These are phyloP conservation scores for Calcarius lapponicus DNA, from an alignment of 2,797 vertebrate species.

Conservation along the genomic window DNA sequence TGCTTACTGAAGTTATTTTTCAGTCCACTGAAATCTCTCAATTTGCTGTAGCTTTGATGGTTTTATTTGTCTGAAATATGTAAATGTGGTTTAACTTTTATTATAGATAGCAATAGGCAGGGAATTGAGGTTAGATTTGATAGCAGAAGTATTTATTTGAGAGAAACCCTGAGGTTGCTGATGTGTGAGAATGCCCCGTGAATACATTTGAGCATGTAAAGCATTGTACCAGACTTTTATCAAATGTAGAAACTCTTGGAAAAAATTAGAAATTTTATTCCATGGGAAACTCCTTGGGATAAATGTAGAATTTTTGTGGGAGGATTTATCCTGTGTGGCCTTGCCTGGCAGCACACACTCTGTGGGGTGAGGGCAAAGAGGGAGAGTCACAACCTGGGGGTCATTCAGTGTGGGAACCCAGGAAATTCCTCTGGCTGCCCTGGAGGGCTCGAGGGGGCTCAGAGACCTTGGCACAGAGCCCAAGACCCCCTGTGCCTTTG, in stretches of 20 bases:
- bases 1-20: not conserved
- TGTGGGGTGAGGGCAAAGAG: fast-evolving
- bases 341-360: not conserved
- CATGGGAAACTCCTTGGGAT: not conserved
- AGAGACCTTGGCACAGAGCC: no score
- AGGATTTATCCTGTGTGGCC: not conserved
- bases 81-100: not conserved
- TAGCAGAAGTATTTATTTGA: not conserved
- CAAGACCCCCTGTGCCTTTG: no score
- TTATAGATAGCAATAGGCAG: not conserved
- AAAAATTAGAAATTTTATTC: not conserved
- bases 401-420: no score
- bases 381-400: not conserved
- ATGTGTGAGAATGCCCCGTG: not conserved
- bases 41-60: not conserved
- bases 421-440: no score
- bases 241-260: not conserved
- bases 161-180: not conserved
- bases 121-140: not conserved
- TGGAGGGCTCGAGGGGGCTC: no score
- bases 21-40: not conserved
- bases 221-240: not conserved
- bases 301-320: not conserved
- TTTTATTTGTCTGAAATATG: not conserved
- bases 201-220: not conserved